Evolutionary conservation across 2,797 vertebrate species (phyloP).

Genomic region (Coracias cyanogaster): DNA sequence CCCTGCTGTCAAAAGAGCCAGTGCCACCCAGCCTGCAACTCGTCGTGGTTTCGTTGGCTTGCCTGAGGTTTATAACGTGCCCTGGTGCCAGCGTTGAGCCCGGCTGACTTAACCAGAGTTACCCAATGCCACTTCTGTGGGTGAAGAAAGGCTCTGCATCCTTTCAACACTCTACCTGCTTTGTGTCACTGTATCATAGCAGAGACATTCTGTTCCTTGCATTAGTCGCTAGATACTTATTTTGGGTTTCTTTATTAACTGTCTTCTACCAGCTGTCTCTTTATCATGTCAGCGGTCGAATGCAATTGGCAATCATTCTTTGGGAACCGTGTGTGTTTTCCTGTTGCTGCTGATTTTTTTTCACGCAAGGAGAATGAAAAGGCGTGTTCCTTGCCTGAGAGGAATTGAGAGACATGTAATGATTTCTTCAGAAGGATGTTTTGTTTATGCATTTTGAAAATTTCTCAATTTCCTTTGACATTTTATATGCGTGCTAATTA

Average conservation of each 20-base stretch:
- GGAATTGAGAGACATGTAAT: not conserved
- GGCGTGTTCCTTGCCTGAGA: not conserved
- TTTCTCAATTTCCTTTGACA: not conserved
- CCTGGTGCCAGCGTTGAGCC: not conserved
- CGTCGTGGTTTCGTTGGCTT: not conserved
- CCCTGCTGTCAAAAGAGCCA: not conserved
- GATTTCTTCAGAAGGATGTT: conserved; percentile 1
- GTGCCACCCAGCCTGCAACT: accelerated
- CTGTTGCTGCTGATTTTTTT: conserved; percentile 16
- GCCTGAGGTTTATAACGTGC: accelerated
- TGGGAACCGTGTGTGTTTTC: not conserved
- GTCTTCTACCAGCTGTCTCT: not conserved
- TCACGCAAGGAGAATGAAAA: conserved; percentile 8
- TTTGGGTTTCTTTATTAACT: not conserved
- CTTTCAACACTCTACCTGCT: not conserved
- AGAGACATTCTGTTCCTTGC: not conserved
- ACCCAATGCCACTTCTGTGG: accelerated
- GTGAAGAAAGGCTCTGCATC: not conserved
- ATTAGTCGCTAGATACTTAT: not conserved
- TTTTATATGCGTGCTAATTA: not conserved
- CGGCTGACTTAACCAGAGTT: not conserved
- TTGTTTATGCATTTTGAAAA: not conserved
- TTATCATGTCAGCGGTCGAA: not conserved
- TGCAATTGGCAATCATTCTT: not conserved
- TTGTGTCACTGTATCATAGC: not conserved